phyloP scores from a whole-genome alignment of 2,888 invertebrate species.

The Papilio demoleus region DNA sequence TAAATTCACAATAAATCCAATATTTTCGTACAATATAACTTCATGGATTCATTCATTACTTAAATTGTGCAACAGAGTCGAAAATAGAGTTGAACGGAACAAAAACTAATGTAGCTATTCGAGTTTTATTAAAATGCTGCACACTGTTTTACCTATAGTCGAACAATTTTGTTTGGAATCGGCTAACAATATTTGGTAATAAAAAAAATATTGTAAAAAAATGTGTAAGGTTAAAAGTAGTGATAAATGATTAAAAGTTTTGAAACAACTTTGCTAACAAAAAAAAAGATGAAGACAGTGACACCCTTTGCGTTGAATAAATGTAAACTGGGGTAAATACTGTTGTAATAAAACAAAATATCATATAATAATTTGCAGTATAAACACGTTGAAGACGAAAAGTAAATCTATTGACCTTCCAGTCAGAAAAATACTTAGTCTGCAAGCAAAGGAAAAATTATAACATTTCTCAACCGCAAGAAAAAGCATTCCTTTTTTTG shows the following conservation, averaged over 20 bases:
- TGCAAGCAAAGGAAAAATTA: neutral
- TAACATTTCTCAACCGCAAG: neutral
- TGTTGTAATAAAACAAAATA: too few relatives aligned
- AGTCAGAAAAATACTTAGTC: neutral
- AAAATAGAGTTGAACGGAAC: neutral
- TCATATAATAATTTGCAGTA: too few relatives aligned
- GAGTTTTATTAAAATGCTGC: constrained; percentile 5
- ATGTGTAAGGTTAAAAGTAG: too few relatives aligned
- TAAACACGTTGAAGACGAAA: too few relatives aligned
- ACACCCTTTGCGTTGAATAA: too few relatives aligned
- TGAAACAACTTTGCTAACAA: too few relatives aligned
- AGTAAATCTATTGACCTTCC: neutral
- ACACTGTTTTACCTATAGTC: neutral
- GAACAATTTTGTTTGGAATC: neutral
- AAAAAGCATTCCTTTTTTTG: neutral
- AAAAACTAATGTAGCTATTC: neutral
- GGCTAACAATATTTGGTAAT: too few relatives aligned
- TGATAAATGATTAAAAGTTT: too few relatives aligned
- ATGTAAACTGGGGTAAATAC: too few relatives aligned
- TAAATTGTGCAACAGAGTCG: neutral
- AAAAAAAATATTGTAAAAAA: too few relatives aligned
- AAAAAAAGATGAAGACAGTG: too few relatives aligned
- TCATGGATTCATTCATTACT: neutral
- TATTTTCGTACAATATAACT: neutral
- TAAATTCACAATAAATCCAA: neutral